Evolutionary conservation across 2,113 vertebrate species (phyloP).

Genomic region (Gallinago undulata): DNA sequence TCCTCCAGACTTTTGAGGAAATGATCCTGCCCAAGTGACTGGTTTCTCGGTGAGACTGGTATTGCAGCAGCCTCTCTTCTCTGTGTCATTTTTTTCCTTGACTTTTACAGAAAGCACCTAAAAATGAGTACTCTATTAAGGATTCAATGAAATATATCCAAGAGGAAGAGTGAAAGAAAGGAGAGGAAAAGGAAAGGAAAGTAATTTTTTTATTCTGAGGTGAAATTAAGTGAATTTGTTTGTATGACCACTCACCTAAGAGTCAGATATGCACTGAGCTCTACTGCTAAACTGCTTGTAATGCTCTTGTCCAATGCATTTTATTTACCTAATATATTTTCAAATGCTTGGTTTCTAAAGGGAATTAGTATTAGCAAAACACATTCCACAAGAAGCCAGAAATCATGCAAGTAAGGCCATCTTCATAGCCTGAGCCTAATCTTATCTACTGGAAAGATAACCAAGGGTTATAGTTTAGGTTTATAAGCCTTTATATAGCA

Average conservation of each 20-base stretch:
- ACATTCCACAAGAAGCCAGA: slow-evolving; percentile 24
- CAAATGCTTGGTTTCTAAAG: neutral
- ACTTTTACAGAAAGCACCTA: neutral
- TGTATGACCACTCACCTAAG: neutral
- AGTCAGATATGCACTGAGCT: neutral
- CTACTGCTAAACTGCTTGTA: neutral
- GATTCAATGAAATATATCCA: neutral
- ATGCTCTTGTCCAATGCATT: neutral
- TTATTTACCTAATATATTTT: slow-evolving; percentile 8
- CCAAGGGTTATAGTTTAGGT: slow-evolving; percentile 44
- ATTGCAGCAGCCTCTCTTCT: neutral
- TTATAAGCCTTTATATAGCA: slow-evolving; percentile 38
- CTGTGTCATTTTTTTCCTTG: neutral
- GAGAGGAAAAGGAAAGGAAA: neutral
- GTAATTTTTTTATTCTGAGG: neutral
- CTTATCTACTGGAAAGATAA: slow-evolving; percentile 65
- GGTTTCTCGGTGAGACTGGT: neutral
- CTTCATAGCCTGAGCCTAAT: slow-evolving; percentile 43
- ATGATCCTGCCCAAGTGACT: neutral
- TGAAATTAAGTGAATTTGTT: neutral
- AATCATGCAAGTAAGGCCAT: slow-evolving; percentile 35
- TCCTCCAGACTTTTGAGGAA: neutral
- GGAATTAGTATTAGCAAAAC: slow-evolving; percentile 33
- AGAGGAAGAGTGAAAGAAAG: neutral
- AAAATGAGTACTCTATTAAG: neutral